phyloP scores from a whole-genome alignment of 2,797 vertebrate species.

The Lemur catta region DNA sequence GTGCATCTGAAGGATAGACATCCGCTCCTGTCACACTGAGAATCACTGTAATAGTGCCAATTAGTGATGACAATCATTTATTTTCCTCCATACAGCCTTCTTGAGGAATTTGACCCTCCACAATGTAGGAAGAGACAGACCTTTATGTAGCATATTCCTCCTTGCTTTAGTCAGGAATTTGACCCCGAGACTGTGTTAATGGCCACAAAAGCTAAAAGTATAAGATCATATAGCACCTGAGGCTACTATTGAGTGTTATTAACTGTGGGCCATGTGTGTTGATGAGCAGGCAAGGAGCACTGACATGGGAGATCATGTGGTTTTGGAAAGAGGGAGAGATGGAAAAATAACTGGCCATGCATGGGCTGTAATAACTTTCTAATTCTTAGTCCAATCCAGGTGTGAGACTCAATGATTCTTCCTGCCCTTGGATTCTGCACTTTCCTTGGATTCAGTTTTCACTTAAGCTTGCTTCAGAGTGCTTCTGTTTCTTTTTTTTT shows the following conservation, averaged over 20 bases:
- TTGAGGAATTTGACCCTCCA: background rate
- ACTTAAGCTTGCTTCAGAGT: background rate
- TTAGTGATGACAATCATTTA: background rate
- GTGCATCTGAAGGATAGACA: background rate
- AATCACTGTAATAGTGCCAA: background rate
- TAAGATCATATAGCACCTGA: background rate
- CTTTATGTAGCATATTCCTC: background rate
- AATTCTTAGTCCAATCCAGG: background rate
- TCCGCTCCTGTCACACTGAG: background rate
- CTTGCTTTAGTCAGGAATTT: constrained; percentile 1
- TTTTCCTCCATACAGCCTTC: background rate
- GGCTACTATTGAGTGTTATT: background rate
- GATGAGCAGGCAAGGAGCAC: background rate
- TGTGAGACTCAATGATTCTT: background rate
- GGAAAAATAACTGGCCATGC: background rate
- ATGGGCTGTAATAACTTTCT: background rate
- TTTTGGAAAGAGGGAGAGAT: background rate
- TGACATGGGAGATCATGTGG: background rate
- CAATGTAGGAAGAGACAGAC: background rate
- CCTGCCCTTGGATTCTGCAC: background rate
- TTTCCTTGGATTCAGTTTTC: background rate
- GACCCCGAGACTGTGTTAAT: background rate
- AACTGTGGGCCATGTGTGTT: background rate
- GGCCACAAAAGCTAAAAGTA: background rate
- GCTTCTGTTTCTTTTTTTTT: background rate